These are phyloP conservation scores for Anseranas semipalmata DNA, from an alignment of 2,113 vertebrate species.

Conservation along the genomic window DNA sequence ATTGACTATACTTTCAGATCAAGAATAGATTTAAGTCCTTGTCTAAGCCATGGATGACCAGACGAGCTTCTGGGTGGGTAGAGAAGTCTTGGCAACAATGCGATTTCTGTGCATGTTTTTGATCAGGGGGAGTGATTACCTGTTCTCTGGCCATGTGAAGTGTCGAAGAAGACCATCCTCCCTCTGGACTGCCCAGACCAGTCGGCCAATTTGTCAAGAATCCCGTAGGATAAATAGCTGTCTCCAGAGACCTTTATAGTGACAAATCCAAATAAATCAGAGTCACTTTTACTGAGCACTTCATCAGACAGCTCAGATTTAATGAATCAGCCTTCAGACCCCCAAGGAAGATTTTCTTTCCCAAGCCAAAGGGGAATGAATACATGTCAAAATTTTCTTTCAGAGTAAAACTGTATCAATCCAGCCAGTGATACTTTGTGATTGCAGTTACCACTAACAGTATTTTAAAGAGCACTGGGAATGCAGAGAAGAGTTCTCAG, in stretches of 20 bases:
- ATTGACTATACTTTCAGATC: neutral
- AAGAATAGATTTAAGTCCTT: neutral
- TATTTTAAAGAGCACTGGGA: neutral
- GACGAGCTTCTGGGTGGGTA: neutral
- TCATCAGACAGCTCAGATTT: slow-evolving; percentile 65
- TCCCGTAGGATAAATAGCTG: slow-evolving; percentile 74
- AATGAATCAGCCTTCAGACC: slow-evolving; percentile 71
- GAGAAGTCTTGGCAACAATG: neutral
- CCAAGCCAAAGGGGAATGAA: neutral
- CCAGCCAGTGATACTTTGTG: neutral
- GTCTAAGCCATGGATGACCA: neutral
- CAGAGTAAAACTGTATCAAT: slow-evolving; percentile 6
- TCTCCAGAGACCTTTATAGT: slow-evolving; percentile 75
- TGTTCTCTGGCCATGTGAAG: slow-evolving; percentile 27
- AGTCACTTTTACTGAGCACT: slow-evolving; percentile 74
- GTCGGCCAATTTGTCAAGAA: slow-evolving; percentile 76
- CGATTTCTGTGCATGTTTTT: slow-evolving; percentile 3
- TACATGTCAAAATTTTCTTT: neutral
- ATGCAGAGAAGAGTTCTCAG: neutral
- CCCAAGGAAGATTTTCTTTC: slow-evolving; percentile 65
- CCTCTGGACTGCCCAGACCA: slow-evolving; percentile 33
- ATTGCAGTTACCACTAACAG: neutral
- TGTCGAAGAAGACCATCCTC: slow-evolving; percentile 62
- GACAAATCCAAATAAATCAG: slow-evolving; percentile 80
- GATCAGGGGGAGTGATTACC: slow-evolving; percentile 13